Evolutionary conservation across 2,797 vertebrate genomes (phyloP), one percentile per base, ranked within the genome.

Genomic region (Iguana delicatissima): DNA sequence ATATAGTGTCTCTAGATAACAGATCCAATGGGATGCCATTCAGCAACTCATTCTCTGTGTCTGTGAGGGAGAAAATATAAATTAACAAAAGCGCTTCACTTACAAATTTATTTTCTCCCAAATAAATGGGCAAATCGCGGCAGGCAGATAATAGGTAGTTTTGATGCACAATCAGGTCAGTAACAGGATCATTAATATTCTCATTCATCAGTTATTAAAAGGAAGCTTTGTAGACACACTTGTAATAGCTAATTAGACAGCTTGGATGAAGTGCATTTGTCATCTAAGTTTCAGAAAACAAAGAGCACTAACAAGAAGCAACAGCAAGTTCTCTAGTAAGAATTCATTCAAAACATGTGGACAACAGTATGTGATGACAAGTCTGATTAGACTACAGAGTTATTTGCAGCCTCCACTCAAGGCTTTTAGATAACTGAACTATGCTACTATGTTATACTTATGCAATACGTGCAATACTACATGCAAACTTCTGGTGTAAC

Each of bases 251-350:
- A 79, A 80, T 35, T 87, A 62, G 80, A 88, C 24, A 69, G 24
- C n/a, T 73, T 88, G 62, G 1, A 62, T 76, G 59, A 77, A 52
- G 59, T 64, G 14, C 29, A 89, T 52, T 52, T 67, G 46, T 64
- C 76, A 84, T 77, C 8, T 74, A 84, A 32, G 13, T 84, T 84
- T 29, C 57, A 67, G 14, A 89, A 89, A 84, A 89, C 57, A 77
- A 84, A 84, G 20, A 20, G 12, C 72, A 10, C 8, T 76, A 35
- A 26, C 42, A 50, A 35, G 46, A 46, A 52, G 13, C 29, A 6
- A 38, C 13, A 77, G 9, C 13, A 22, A 50, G 32, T 77, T 82
- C 32, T 89, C 64, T 32, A 84, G 62, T 57, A 76, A 76, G 57
- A 35, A 82, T 62, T 42, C 22, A 74, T 22, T 46, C 12, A 13